Evolutionary conservation across 1,140 invertebrate genomes (phyloP), one percentile per base, ranked within the genome.

Genomic region (Adelges cooleyi): DNA sequence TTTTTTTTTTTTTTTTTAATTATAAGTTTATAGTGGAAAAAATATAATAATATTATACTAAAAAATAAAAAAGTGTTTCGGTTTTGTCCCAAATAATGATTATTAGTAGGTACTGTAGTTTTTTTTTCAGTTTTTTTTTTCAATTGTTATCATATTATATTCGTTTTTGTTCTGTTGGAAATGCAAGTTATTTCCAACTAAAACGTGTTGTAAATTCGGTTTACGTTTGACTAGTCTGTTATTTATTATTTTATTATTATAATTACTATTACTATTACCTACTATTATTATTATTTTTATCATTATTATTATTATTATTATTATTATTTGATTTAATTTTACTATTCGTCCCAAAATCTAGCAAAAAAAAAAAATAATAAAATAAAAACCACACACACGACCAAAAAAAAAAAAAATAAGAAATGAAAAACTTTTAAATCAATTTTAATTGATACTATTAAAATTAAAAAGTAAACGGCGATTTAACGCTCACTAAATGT

Each of bases 151-250:
- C 53, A 44, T 48, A 17, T 56, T 36, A 9, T 54, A n/a, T 33
- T 56, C 25, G n/a, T 56, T 56, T 56, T 56, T 40, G 22, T 29
- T 56, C 40, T 44, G 23, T 56, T 56, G n/a, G 36, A 42, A 56
- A 56, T 56, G 11, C n/a, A n/a, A 53, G 15, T 53, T 27, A n/a
- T 56, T 56, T 56, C 15, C 11, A 44, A 56, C 38, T 48, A 50
- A 42, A 56, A 56, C 40, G 38, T 42, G 36, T 42, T 56, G 25
- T 48, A 62, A 62, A 29, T 46, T 59, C 27, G 25, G 42, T 62
- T 62, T 62, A 62, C 27, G 56, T 62, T 62, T 62, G 56, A 62
- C 56, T 62, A 62, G 56, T 62, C 56, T 62, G 56, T 62, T 62
- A 48, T 62, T 62, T 62, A 62, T 62, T 62, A 48, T 46, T 48